A percentile compares a stretch with the other conserved stretches of the same genome.
Conservation (phyloP, 2,113 vertebrate species). For the Pitta sordida region DNA sequence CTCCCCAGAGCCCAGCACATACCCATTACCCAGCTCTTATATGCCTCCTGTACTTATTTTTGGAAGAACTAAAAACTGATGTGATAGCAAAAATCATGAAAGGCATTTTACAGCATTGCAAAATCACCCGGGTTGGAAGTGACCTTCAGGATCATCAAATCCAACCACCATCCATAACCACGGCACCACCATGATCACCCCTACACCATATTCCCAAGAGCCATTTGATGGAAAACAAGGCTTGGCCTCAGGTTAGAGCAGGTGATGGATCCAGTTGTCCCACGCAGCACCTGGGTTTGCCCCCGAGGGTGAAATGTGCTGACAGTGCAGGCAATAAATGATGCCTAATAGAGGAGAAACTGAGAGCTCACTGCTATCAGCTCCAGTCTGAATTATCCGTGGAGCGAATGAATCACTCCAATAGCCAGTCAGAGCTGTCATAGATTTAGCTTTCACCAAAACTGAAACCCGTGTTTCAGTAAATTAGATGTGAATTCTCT, state of each 20-base stretch:
- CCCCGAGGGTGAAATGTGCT: background rate
- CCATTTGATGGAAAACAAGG: background rate
- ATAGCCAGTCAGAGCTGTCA: background rate
- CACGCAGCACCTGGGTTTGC: background rate
- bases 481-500: background rate
- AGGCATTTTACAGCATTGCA: accelerated
- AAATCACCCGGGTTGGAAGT: background rate
- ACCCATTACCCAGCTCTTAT: accelerated
- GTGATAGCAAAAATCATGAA: accelerated
- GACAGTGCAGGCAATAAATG: background rate
- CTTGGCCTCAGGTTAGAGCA: background rate
- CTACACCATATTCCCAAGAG: accelerated
- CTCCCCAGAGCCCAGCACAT: background rate
- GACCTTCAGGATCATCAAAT: accelerated
- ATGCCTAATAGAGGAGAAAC: conserved; percentile 41
- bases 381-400: background rate
- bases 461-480: conserved; percentile 42
- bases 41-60: background rate
- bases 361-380: background rate
- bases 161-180: background rate
- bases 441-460: conserved; percentile 56
- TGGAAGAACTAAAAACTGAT: background rate
- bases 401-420: conserved; percentile 52
- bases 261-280: accelerated
- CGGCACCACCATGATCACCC: background rate